A percentile compares a stretch with the other conserved stretches of the same genome.
Conservation (phyloP, 2,113 vertebrate genomes). For the Haplotaxodon microlepis region DNA sequence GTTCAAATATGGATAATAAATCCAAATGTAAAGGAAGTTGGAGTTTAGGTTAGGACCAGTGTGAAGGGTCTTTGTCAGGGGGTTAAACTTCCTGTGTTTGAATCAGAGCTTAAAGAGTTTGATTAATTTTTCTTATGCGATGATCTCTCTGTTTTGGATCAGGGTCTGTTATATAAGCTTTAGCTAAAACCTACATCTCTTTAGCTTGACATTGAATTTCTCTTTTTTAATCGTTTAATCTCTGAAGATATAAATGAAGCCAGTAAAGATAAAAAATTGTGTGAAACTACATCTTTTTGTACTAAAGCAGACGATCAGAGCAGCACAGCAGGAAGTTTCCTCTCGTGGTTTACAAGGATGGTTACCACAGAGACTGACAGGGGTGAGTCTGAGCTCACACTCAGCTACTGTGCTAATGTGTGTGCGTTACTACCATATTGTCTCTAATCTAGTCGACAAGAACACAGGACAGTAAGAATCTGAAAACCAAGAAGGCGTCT, state of each 20-base stretch:
- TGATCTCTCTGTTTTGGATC: not conserved
- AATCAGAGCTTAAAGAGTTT: not conserved
- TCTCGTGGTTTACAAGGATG: not conserved
- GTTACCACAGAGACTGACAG: not conserved
- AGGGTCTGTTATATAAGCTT: not conserved
- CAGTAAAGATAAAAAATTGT: not conserved
- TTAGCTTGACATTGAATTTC: not conserved
- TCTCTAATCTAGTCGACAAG: not conserved
- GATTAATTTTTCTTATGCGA: not conserved
- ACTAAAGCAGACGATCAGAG: not conserved
- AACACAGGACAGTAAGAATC: slow-evolving; percentile 23
- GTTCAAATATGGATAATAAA: not conserved
- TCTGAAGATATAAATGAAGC: not conserved
- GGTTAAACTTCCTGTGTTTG: not conserved
- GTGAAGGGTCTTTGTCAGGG: not conserved
- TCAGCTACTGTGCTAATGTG: not conserved
- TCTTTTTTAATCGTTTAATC: not conserved
- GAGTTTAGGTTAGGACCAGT: not conserved
- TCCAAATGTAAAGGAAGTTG: not conserved
- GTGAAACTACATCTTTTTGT: not conserved
- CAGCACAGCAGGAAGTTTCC: not conserved
- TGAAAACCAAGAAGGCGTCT: slow-evolving; percentile 27
- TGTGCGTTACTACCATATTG: not conserved
- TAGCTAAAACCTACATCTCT: not conserved
- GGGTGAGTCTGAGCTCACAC: not conserved